Base-by-base conservation (phyloP, 2,113 vertebrate species). In the Amphiprion percula region DNA sequence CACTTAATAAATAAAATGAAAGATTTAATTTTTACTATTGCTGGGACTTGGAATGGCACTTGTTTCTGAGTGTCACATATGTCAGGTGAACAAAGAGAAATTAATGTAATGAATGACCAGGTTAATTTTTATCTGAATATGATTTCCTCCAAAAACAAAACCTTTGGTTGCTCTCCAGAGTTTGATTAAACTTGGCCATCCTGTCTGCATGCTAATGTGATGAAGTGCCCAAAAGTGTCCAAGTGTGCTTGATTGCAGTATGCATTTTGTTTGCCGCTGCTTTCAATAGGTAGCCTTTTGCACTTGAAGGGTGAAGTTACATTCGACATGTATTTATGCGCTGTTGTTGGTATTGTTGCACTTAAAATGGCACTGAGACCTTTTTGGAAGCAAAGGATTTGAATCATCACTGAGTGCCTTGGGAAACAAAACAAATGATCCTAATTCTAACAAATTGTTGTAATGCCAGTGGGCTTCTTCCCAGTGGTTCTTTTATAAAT, bases 401-500 rank as follows among this genome's bases (percentile, higher is more conserved):
- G 85, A 91, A 86, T 89, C 79, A 74, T 66, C 79, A 80, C 69
- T 1, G 9, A 66, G 79, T 56, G 58, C 75, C 83, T 39, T 47
- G 86, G 70, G 81, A 90, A 79, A 88, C 58, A 68, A 87, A 89
- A 89, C 78, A 89, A 91, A 91, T 88, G 78, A 79, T 85, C 79
- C 71, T 81, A 87, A 91, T 89, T 87, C 78, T 73, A 80, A 88
- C 79, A 90, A 88, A 90, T 75, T 89, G 88, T 84, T 85, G 65
- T 76, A 68, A 86, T 59, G 65, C 82, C 82, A 84, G 55, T 69
- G 52, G 79, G 89, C 77, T 85, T 84, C 80, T 78, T 85, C 84
- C 85, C 78, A 82, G 82, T 71, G 65, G 78, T 80, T 88, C 79
- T 74, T 83, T 87, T 88, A 91, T 90, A 91, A 93, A 94, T 92